A percentile compares a stretch with the other conserved stretches of the same genome.
Evolutionary conservation across 2,888 invertebrate species (phyloP).

Genomic region (Sipha maydis): DNA sequence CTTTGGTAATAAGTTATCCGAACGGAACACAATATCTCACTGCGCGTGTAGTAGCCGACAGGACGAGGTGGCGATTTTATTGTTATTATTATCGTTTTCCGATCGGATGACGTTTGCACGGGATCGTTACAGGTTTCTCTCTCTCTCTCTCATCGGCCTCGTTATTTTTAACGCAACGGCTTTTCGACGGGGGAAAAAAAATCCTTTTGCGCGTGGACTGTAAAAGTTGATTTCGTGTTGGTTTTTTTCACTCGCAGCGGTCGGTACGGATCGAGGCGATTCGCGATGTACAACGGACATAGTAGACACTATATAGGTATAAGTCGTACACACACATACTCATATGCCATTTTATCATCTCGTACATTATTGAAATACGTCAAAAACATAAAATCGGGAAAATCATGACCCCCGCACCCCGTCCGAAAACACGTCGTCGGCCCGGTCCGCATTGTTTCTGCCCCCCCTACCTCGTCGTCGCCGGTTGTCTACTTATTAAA

Average conservation of each 20-base stretch:
- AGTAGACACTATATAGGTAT: neutral
- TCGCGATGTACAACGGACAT: neutral
- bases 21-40: no score
- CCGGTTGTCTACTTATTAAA: slow-evolving; percentile 34
- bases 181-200: neutral
- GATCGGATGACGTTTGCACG: no score
- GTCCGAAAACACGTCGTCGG: neutral
- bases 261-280: neutral
- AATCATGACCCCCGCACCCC: neutral
- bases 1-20: no score
- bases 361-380: neutral
- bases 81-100: neutral
- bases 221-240: neutral
- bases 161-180: neutral
- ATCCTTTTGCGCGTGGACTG: neutral
- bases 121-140: neutral
- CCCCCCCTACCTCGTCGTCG: neutral
- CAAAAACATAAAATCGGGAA: slow-evolving; percentile 31
- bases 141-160: neutral
- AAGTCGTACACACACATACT: neutral
- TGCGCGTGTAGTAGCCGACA: no score
- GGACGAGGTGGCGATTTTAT: no score
- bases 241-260: no score
- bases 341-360: neutral
- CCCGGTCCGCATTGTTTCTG: neutral